These are phyloP conservation scores for Atta colombica DNA, from an alignment of 1,140 invertebrate species.

Conservation along the genomic window DNA sequence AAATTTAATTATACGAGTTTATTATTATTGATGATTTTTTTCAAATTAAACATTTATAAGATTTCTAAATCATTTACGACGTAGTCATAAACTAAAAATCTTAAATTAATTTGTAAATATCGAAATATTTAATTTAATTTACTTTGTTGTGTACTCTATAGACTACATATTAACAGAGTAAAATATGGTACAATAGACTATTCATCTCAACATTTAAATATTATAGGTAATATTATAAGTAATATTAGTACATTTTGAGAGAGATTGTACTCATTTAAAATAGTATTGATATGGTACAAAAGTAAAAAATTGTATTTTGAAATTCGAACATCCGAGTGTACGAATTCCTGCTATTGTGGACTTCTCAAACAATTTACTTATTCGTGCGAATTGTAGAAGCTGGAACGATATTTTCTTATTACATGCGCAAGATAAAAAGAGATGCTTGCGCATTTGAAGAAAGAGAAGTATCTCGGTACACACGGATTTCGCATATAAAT, in stretches of 20 bases:
- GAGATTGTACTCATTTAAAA: not conserved
- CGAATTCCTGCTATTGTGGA: not conserved
- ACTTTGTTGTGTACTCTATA: too few relatives aligned
- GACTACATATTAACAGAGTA: too few relatives aligned
- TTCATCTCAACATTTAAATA: not conserved
- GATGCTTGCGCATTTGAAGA: not conserved
- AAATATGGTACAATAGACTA: not conserved
- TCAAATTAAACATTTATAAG: not conserved
- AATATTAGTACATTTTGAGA: not conserved
- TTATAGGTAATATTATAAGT: not conserved
- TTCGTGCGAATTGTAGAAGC: not conserved
- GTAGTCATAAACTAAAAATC: not conserved
- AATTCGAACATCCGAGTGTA: not conserved
- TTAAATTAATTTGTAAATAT: slow-evolving; percentile 6
- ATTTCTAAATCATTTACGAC: slow-evolving; percentile 2
- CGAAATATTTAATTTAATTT: not conserved
- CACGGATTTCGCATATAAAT: not conserved
- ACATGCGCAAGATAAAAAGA: slow-evolving; percentile 3
- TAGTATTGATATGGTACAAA: not conserved
- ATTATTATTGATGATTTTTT: not conserved
- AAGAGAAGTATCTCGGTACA: not conserved
- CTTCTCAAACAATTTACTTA: not conserved
- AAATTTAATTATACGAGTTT: not conserved
- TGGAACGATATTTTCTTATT: slow-evolving; percentile 38
- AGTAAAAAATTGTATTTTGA: not conserved